These are phyloP conservation scores for Tetragonula carbonaria DNA, from an alignment of 2,888 invertebrate species.

Conservation along the genomic window DNA sequence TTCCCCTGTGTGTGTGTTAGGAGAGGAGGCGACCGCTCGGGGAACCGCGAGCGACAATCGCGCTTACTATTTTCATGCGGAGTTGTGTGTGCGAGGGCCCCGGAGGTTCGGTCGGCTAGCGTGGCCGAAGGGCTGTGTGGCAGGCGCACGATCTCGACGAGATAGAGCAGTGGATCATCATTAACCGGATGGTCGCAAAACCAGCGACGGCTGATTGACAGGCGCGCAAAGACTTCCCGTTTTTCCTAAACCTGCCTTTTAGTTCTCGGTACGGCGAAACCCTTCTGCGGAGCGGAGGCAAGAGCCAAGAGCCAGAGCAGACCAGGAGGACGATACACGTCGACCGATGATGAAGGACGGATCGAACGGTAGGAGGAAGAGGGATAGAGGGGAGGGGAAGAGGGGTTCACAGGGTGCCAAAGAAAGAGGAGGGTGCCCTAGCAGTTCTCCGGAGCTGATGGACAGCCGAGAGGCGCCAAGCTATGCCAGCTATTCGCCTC, in stretches of 20 bases:
- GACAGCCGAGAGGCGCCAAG: constrained; percentile 80
- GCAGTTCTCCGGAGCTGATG: constrained; percentile 71
- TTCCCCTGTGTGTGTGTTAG: constrained; percentile 10
- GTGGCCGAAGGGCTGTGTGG: constrained; percentile 25
- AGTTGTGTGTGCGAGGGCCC: constrained; percentile 23
- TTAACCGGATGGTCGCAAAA: constrained; percentile 80
- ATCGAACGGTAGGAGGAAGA: constrained; percentile 40
- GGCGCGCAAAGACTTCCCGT: constrained; percentile 80
- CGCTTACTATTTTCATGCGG: constrained; percentile 63
- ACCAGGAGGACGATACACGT: constrained; percentile 58
- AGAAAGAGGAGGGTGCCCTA: constrained; percentile 61
- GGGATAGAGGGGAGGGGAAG: constrained; percentile 27
- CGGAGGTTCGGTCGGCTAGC: constrained; percentile 32
- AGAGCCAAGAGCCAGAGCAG: too few species aligned
- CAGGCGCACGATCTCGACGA: constrained; percentile 70
- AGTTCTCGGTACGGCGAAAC: constrained; percentile 78
- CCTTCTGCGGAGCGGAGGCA: constrained; percentile 60
- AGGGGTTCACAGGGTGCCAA: constrained; percentile 55
- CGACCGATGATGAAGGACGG: constrained; percentile 59
- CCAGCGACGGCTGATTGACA: constrained; percentile 82
- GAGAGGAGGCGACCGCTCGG: constrained; percentile 18
- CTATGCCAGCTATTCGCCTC: constrained; percentile 79
- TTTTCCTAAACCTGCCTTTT: constrained; percentile 80
- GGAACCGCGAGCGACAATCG: constrained; percentile 45
- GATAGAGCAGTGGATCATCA: constrained; percentile 82